Base-by-base conservation (phyloP, 2,888 invertebrate genomes). In the Strigamia crassipes region DNA sequence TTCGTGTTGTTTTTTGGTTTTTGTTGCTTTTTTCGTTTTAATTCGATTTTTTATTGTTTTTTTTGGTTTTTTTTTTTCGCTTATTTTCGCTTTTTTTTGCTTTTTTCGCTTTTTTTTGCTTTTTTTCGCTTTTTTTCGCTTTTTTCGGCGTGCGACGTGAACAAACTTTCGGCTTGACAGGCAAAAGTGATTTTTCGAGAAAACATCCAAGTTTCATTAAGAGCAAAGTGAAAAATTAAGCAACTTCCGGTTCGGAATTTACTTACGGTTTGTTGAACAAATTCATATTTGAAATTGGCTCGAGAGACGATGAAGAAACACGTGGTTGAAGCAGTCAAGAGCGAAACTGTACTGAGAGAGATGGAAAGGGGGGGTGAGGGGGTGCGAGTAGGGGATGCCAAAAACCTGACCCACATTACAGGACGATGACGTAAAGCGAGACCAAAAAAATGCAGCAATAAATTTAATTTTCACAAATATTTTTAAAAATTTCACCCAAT, bases 401-500 rank as follows among this genome's bases (percentile, higher is more conserved):
- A 73, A 73, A 73, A 73, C 73, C 73, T 73, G 73, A 73, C 73
- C 73, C 73, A 31, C 31, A 73, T 73, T 73, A 73, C 73, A 73
- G 27, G 31, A 73, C 31, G 73, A 27, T 73, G 73, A 73, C 73
- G 73, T 73, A 73, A 73, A 73, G 13, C 73, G 12, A 18, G 56
- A 56, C 18, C 3, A 56, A 56, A 56, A 56, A 56, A 56, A 56
- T 56, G 56, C 0, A 6, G 4, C n/a, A 6, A 56, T 18, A 56
- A 56, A 56, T 56, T 56, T 21, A 1, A 56, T 21, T 56, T 56
- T 56, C 6, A 0, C 27, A 2, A 27, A 27, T 27, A 2, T 27
- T 27, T 27, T 2, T 27, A n/a, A n/a, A n/a, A n/a, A n/a, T n/a
- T n/a, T n/a, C n/a, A n/a, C n/a, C n/a, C n/a, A n/a, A n/a, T n/a